Percentiles rank a stretch among this genome's conserved stretches.
These are phyloP conservation scores for Onychorhynchus coronatus DNA, from an alignment of 2,113 vertebrate species.

Conservation along the genomic window DNA sequence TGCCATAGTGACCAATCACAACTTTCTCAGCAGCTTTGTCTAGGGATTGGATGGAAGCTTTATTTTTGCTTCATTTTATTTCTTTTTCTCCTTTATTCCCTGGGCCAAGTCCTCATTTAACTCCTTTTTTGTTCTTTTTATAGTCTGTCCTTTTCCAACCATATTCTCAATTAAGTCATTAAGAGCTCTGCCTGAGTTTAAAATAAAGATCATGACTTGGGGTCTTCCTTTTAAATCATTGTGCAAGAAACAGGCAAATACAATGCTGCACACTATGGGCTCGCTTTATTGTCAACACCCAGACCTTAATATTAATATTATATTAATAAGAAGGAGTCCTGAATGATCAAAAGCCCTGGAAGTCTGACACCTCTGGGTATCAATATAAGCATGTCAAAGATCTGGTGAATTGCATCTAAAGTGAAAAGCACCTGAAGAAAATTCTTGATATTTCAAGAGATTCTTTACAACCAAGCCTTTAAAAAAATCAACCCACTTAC, in stretches of 20 bases:
- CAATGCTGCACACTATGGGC: background rate
- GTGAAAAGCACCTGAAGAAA: background rate
- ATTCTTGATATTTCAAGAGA: background rate
- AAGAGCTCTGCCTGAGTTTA: background rate
- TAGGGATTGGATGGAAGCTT: constrained; percentile 1
- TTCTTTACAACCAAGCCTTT: background rate
- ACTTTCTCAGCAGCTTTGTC: constrained; percentile 34
- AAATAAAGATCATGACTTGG: background rate
- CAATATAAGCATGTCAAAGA: background rate
- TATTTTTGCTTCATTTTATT: background rate
- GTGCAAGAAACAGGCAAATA: background rate
- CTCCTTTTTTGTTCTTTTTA: background rate
- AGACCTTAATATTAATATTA: background rate
- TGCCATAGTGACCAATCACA: constrained; percentile 53
- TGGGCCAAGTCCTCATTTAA: background rate
- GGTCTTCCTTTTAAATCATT: background rate
- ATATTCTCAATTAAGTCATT: background rate
- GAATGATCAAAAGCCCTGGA: background rate
- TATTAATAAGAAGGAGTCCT: background rate
- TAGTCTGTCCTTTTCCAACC: background rate
- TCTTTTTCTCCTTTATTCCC: background rate
- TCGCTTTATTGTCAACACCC: background rate
- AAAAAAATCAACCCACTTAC: background rate
- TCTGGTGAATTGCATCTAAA: background rate
- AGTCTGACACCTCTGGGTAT: background rate